These are phyloP conservation scores for Physella acuta DNA, from an alignment of 1,140 invertebrate species.

Conservation along the genomic window DNA sequence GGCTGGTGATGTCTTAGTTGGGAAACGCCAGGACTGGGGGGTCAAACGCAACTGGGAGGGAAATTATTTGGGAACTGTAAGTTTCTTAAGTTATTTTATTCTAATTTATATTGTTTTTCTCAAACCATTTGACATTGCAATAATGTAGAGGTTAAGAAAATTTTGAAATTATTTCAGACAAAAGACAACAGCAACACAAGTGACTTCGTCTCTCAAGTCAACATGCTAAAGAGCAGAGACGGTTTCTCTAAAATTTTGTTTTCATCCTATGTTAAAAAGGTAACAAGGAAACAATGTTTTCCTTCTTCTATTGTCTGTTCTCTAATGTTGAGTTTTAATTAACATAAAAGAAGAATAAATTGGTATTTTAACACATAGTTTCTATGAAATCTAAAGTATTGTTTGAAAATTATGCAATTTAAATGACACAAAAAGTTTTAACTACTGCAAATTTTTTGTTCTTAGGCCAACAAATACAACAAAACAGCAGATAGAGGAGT, in stretches of 20 bases:
- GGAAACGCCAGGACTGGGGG: constrained; percentile 80
- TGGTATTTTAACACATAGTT: too few species aligned
- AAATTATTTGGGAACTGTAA: constrained; percentile 79
- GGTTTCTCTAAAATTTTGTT: constrained; percentile 70
- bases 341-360: too few species aligned
- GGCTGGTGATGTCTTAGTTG: constrained; percentile 75
- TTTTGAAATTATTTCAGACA: constrained; percentile 46
- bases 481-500: constrained; percentile 87
- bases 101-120: background rate
- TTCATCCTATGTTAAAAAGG: constrained; percentile 65
- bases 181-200: constrained; percentile 76
- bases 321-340: too few species aligned
- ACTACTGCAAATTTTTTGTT: too few species aligned
- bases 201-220: constrained; percentile 72
- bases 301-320: too few species aligned
- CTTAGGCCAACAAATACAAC: constrained; percentile 72
- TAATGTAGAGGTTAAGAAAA: too few species aligned
- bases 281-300: constrained; percentile 26
- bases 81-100: constrained; percentile 5
- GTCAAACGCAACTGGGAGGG: constrained; percentile 84
- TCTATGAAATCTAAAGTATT: too few species aligned
- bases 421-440: too few species aligned
- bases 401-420: too few species aligned
- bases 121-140: background rate
- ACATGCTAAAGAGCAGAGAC: constrained; percentile 72